Percentiles rank a stretch among this genome's conserved stretches.
Conservation (phyloP, 2,888 invertebrate species). For the Cosmorhoe ocellata region DNA sequence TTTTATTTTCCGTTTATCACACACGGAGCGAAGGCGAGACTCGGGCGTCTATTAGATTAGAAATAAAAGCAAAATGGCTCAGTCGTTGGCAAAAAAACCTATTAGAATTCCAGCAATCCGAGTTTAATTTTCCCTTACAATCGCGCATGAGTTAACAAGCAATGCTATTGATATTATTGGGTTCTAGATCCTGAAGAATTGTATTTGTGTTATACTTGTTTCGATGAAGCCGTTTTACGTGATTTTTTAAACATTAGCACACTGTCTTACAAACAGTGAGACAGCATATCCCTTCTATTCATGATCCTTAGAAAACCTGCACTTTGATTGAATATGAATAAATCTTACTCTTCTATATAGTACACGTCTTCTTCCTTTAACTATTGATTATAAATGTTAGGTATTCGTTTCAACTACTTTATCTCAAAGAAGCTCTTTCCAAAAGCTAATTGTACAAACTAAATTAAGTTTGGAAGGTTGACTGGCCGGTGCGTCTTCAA, state of each 20-base stretch:
- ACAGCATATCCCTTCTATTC: constrained; percentile 1
- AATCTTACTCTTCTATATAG: too few species aligned
- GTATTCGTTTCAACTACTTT: constrained; percentile 38
- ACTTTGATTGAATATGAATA: not conserved
- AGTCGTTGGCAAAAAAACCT: constrained; percentile 6
- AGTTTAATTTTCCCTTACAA: not conserved
- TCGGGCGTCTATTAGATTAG: constrained; percentile 18
- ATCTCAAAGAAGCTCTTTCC: constrained; percentile 48
- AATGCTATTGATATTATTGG: too few species aligned
- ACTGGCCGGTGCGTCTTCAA: constrained; percentile 44
- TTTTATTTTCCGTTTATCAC: constrained; percentile 36
- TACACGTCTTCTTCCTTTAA: constrained; percentile 23
- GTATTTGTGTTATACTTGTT: too few species aligned
- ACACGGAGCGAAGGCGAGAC: constrained; percentile 17
- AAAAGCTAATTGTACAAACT: constrained; percentile 64
- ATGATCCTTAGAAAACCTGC: constrained; percentile 7
- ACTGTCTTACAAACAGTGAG: not conserved
- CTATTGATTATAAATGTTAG: constrained; percentile 36
- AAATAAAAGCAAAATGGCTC: constrained; percentile 13
- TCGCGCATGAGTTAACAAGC: too few species aligned
- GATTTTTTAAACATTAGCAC: too few species aligned
- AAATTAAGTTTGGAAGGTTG: constrained; percentile 59
- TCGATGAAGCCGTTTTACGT: too few species aligned
- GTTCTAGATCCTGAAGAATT: too few species aligned
- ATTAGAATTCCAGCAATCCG: constrained; percentile 6